Evolutionary conservation across 2,888 invertebrate genomes (phyloP).

Genomic region (Netelia virgata): DNA sequence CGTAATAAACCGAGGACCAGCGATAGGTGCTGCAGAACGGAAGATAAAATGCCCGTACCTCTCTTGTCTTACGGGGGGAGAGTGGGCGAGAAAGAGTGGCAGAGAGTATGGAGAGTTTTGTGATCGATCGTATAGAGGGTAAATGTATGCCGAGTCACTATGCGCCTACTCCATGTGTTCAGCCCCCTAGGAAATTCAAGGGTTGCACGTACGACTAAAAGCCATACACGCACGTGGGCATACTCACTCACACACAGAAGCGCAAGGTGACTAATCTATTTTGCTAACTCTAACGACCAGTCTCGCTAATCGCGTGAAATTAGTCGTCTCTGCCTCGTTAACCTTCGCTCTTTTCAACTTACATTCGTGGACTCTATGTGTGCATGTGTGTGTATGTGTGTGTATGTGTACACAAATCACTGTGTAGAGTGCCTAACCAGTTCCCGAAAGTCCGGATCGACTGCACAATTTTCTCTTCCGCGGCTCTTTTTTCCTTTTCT

Average conservation of each 20-base stretch:
- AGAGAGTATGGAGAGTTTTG: slow-evolving; percentile 32
- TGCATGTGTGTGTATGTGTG: not conserved
- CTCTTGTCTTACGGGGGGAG: not conserved
- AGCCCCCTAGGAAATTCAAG: slow-evolving; percentile 14
- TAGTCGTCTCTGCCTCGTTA: slow-evolving; percentile 74
- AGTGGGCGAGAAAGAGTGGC: slow-evolving; percentile 36
- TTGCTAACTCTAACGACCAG: slow-evolving; percentile 74
- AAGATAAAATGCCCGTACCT: slow-evolving; percentile 35
- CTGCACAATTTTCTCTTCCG: slow-evolving; percentile 58
- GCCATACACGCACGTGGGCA: not conserved
- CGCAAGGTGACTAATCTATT: slow-evolving; percentile 69
- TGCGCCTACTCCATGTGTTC: slow-evolving; percentile 49
- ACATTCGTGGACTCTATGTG: not conserved
- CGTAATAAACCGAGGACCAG: slow-evolving; percentile 34
- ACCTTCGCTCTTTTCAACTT: slow-evolving; percentile 18
- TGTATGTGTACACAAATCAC: not conserved
- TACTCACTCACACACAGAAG: slow-evolving; percentile 17
- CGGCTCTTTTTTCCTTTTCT: slow-evolving; percentile 10
- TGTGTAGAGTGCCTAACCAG: slow-evolving; percentile 11
- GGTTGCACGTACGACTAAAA: not conserved
- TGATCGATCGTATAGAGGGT: slow-evolving; percentile 67
- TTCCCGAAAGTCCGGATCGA: slow-evolving; percentile 37
- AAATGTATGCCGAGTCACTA: slow-evolving; percentile 61
- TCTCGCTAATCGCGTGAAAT: slow-evolving; percentile 77
- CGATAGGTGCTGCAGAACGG: slow-evolving; percentile 9